These are phyloP conservation scores for Ephialtes manifestator DNA, from an alignment of 2,888 invertebrate genomes.

Conservation along the genomic window DNA sequence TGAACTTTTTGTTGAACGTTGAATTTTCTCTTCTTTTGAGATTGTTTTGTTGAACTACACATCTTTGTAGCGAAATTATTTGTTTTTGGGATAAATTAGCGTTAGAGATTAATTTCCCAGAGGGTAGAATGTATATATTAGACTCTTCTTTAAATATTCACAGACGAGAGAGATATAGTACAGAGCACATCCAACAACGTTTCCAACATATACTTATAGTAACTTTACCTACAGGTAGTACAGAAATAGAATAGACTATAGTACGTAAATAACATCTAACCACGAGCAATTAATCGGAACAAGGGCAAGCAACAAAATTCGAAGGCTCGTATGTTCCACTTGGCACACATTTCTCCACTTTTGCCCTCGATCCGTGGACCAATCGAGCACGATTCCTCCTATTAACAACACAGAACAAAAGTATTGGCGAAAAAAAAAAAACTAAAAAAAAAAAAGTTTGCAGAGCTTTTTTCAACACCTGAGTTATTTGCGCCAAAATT, in stretches of 20 bases:
- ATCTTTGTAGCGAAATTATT: background rate
- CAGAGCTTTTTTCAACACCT: background rate
- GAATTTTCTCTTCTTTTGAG: background rate
- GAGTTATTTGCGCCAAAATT: too few species aligned
- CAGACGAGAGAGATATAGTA: slow-evolving; percentile 59
- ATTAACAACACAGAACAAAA: background rate
- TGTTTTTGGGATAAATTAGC: background rate
- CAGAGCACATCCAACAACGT: slow-evolving; percentile 61
- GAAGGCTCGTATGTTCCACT: slow-evolving; percentile 39
- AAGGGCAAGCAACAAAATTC: slow-evolving; percentile 45
- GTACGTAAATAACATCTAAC: slow-evolving; percentile 28
- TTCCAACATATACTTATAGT: slow-evolving; percentile 46
- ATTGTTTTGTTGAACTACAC: background rate
- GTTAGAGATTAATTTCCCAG: slow-evolving; percentile 12
- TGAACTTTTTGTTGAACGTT: too few species aligned
- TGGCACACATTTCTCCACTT: slow-evolving; percentile 58
- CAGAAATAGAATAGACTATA: slow-evolving; percentile 47
- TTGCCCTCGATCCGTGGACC: slow-evolving; percentile 33
- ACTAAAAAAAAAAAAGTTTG: background rate
- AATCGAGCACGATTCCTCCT: background rate
- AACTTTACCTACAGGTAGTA: slow-evolving; percentile 27
- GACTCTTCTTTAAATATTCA: slow-evolving; percentile 60
- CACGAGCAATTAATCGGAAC: slow-evolving; percentile 32
- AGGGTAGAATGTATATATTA: slow-evolving; percentile 46
- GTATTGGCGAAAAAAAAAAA: too few species aligned